These are phyloP conservation scores for Crotalus adamanteus DNA, from an alignment of 2,797 vertebrate species.

Conservation along the genomic window DNA sequence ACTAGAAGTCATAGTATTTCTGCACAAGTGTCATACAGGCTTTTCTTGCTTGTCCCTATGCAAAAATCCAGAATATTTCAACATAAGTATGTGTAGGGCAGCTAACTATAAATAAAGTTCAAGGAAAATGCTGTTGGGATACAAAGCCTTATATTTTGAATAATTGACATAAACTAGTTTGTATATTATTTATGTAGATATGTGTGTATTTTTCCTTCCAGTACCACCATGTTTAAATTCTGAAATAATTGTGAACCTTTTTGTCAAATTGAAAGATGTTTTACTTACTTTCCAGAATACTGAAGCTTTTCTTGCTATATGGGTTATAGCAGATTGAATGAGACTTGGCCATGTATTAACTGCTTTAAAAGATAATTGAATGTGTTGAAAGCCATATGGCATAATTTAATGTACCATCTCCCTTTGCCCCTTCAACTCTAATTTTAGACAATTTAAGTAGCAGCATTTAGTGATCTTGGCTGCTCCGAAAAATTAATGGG, in stretches of 20 bases:
- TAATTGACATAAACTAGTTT: not conserved
- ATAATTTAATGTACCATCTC: not conserved
- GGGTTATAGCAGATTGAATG: not conserved
- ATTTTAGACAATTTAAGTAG: not conserved
- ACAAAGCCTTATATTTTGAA: not conserved
- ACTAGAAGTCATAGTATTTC: not conserved
- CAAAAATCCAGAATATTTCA: not conserved
- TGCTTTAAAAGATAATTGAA: not conserved
- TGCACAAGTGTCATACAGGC: not conserved
- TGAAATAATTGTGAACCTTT: not conserved
- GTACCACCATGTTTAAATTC: not conserved
- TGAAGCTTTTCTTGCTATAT: conserved; percentile 23
- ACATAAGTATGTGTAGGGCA: no score
- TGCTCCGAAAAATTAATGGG: not conserved
- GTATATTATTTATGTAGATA: not conserved
- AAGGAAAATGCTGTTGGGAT: not conserved
- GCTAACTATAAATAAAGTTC: not conserved
- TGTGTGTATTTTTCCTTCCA: conserved; percentile 27
- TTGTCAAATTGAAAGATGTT: not conserved
- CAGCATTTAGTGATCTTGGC: not conserved
- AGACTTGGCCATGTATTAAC: not conserved
- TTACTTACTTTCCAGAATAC: conserved; percentile 30
- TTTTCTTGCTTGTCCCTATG: not conserved
- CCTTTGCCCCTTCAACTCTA: not conserved
- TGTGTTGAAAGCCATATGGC: conserved; percentile 1